Conservation (phyloP, 2,797 vertebrate genomes). For the Esox masquinongy region DNA sequence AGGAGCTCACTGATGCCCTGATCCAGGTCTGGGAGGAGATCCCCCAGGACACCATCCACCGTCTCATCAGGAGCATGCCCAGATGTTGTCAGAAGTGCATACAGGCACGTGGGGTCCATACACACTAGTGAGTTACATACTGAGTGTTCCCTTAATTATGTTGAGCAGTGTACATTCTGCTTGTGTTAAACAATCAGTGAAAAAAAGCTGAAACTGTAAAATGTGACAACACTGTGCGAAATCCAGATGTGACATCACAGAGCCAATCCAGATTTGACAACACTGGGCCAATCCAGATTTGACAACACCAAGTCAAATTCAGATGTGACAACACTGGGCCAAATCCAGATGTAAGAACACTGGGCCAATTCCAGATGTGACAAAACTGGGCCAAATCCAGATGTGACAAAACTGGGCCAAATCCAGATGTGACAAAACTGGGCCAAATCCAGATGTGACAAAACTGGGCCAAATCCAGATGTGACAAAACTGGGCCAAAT, state of each 20-base stretch:
- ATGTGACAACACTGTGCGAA: constrained; percentile 15
- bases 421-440: constrained; percentile 14
- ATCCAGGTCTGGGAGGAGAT: too few relatives aligned
- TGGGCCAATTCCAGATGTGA: constrained; percentile 16
- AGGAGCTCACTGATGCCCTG: too few relatives aligned
- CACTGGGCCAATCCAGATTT: constrained; percentile 19
- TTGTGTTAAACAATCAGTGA: too few relatives aligned
- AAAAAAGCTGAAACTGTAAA: too few relatives aligned
- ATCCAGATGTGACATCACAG: constrained; percentile 1
- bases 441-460: neutral
- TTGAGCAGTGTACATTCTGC: too few relatives aligned
- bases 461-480: constrained; percentile 20
- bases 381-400: constrained; percentile 24
- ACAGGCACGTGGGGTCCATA: too few relatives aligned
- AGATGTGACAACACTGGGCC: constrained; percentile 14
- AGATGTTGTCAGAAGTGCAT: too few relatives aligned
- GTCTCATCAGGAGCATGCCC: too few relatives aligned
- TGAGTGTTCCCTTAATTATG: too few relatives aligned
- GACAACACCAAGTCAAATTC: constrained; percentile 13
- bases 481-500: constrained; percentile 19
- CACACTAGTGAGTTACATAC: too few relatives aligned
- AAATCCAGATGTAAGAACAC: constrained; percentile 2
- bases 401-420: too few relatives aligned
- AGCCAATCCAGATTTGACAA: constrained; percentile 20
- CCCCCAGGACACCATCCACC: too few relatives aligned